Evolutionary conservation across 2,888 invertebrate genomes (phyloP).

Genomic region (Rapana venosa): DNA sequence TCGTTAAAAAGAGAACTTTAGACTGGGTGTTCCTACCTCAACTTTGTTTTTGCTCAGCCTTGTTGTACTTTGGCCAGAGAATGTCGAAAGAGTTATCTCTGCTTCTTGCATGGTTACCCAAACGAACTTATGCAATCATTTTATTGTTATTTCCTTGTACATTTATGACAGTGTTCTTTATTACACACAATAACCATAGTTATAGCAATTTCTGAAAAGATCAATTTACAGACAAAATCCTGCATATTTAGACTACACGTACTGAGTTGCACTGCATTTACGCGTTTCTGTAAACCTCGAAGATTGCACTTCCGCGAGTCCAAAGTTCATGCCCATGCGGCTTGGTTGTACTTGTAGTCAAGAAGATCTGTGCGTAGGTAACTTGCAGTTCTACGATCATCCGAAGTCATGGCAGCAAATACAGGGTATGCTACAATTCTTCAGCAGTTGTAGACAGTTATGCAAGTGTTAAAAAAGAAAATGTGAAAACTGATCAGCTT

Average conservation of each 20-base stretch:
- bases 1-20: no score
- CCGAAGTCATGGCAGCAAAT: conserved; percentile 58
- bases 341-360: background rate
- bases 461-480: no score
- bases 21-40: no score
- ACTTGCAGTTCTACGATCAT: background rate
- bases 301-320: conserved; percentile 9
- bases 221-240: no score
- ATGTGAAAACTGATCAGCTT: no score
- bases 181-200: no score
- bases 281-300: background rate
- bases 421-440: conserved; percentile 52
- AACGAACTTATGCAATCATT: background rate
- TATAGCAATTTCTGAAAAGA: no score
- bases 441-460: no score
- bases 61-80: background rate
- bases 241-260: no score
- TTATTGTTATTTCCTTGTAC: background rate
- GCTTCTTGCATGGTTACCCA: background rate
- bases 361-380: background rate
- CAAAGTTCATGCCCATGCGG: conserved; percentile 31
- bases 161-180: background rate
- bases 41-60: no score
- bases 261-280: no score
- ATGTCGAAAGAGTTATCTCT: background rate